Base-by-base conservation (phyloP, 2,797 vertebrate genomes). In the Aselliscus stoliczkanus region DNA sequence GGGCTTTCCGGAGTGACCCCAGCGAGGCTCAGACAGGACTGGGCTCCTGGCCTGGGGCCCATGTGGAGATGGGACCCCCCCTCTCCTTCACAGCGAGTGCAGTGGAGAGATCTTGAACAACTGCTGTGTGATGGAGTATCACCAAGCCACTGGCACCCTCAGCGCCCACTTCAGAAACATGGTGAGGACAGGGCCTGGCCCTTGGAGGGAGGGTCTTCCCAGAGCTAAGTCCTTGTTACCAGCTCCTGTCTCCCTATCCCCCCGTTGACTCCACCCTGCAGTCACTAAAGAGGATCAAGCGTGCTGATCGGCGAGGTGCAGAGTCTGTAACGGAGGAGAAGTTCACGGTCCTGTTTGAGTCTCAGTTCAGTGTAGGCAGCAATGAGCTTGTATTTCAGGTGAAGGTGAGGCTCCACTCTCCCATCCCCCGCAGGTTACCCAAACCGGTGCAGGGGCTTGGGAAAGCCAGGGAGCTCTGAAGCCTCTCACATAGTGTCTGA, bases 261-360 rank as follows among this genome's bases (percentile, higher is more conserved):
- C 15, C 2, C 39, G 37, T 27, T 27, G 37, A 42, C 58, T 50
- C 34, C 0, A 0, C 47, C 54, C 88, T 23, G 0, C 95, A 99
- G 99, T 99, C 99, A 1, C 98, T 99, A 88, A 99, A 99, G 98
- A 98, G 99, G 86, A 99, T 99, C 98, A 99, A 99, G 97, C 99
- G 99, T 7, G 99, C 99, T 0, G 99, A 99, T 96, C 98, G 99
- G 4, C 99, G 99, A 0, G 99, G 99, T 0, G 99, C 99, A 0
- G 99, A 99, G 98, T 99, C 99, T 0, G 99, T 99, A 96, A 99
- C 99, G 0, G 99, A 99, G 97, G 99, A 99, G 98, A 99, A 99
- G 97, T 99, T 99, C 97, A 99, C 99, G 0, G 99, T 99, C 94
- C 98, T 99, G 95, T 99, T 99, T 1, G 99, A 99, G 97, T 99